Base-by-base conservation (phyloP, 2,888 invertebrate species). In the Platycnemis pennipes region DNA sequence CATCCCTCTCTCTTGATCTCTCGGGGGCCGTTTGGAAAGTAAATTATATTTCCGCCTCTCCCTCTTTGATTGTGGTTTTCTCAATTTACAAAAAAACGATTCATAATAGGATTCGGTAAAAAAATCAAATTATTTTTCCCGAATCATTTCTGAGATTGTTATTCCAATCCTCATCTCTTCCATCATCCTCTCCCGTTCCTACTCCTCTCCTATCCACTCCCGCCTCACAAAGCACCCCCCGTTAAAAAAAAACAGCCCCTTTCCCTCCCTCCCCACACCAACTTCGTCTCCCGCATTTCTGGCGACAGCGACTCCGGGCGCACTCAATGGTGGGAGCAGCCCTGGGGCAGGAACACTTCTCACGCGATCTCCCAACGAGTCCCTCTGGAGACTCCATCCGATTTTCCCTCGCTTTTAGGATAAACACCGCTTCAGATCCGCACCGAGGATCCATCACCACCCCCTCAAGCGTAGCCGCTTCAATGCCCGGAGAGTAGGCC, bases 61-160 rank as follows among this genome's bases (percentile, higher is more conserved):
- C 19, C 22, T 16, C 77, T 26, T 77, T 77, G 77, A 77, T 77
- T 77, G 77, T 77, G 77, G 77, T 77, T 77, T 77, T 77, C 77
- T 77, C 77, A 77, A 77, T 77, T 77, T 77, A 37, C 63, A 63
- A 63, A 19, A 63, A 26, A 49, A 49, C 19, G 49, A 49, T 49
- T 49, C 49, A 49, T 49, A 49, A 49, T 49, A 49, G 49, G 49
- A 49, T 49, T 49, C 63, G 1, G 77, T 69, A 77, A 77, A 77
- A 77, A 77, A 77, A 77, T 77, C 77, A 37, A 77, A 77, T 77
- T 77, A 77, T 77, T 63, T 37, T 77, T 77, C 31, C 31, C 77
- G 31, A 37, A 77, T 77, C 77, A 37, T 77, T 77, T 37, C 77
- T 77, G 77, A 77, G 77, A 77, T 77, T 77, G 77, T 77, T 77